phyloP scores from a whole-genome alignment of 2,888 invertebrate species.

The Bombylius major region DNA sequence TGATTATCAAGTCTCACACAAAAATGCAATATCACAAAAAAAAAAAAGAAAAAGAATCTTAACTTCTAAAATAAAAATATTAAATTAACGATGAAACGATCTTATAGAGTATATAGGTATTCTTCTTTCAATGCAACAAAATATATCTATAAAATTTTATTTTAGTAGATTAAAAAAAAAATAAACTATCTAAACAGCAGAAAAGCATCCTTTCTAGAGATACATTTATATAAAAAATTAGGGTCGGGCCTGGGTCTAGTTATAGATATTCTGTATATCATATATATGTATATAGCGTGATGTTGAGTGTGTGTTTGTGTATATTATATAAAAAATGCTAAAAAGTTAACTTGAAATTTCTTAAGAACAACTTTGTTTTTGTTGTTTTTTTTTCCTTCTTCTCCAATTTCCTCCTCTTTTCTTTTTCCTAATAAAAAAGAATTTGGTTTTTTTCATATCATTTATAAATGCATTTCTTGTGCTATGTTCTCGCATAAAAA shows the following conservation, averaged over 20 bases:
- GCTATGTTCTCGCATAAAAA: not conserved
- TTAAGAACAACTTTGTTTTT: slow-evolving; percentile 9
- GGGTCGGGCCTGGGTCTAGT: not conserved
- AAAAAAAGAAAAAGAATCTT: too few species aligned
- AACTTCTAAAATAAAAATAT: too few species aligned
- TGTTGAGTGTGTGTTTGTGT: too few species aligned
- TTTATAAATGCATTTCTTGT: too few species aligned
- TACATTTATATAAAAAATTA: not conserved
- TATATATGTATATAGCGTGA: too few species aligned
- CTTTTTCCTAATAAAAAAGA: not conserved
- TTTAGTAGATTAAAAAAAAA: not conserved
- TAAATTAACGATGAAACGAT: too few species aligned
- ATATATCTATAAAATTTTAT: too few species aligned
- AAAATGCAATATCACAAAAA: too few species aligned
- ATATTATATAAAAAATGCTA: slow-evolving; percentile 5
- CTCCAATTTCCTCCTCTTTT: not conserved
- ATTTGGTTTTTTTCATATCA: not conserved
- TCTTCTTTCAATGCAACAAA: too few species aligned
- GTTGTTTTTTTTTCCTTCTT: not conserved
- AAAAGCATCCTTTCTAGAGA: not conserved
- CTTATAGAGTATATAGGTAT: too few species aligned
- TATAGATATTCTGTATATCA: too few species aligned
- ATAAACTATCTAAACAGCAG: not conserved
- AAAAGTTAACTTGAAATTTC: slow-evolving; percentile 13
- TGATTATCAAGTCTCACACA: too few species aligned